A percentile compares a stretch with the other conserved stretches of the same genome.
Evolutionary conservation across 1,140 invertebrate genomes (phyloP).

Genomic region (Drosophila malerkotliana): DNA sequence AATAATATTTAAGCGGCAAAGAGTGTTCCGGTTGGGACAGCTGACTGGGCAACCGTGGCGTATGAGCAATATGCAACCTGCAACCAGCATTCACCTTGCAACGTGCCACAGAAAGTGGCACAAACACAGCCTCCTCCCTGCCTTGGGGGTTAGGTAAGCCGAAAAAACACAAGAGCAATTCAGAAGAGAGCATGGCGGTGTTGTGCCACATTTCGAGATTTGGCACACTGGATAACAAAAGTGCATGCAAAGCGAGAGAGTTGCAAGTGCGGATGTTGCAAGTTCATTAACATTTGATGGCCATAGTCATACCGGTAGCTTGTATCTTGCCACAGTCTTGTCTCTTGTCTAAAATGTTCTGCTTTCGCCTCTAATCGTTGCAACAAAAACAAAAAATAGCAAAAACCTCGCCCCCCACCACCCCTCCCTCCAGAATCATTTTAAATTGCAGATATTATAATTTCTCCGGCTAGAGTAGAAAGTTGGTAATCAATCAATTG

Average conservation of each 20-base stretch:
- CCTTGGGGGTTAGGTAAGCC: not conserved
- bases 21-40: not conserved
- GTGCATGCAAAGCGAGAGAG: not conserved
- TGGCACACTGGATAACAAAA: not conserved
- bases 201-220: not conserved
- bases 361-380: constrained; percentile 63
- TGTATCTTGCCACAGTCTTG: not conserved
- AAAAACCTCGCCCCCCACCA: not conserved
- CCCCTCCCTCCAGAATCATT: constrained; percentile 59
- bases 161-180: not conserved
- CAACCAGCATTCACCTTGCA: not conserved
- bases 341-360: constrained; percentile 56
- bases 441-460: constrained; percentile 77
- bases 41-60: constrained; percentile 18
- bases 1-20: not conserved
- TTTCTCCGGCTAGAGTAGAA: constrained; percentile 67
- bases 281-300: constrained; percentile 63
- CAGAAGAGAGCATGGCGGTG: not conserved
- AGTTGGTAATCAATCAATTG: constrained; percentile 77
- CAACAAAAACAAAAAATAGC: not conserved
- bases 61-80: constrained; percentile 23
- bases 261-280: constrained; percentile 49
- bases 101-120: not conserved
- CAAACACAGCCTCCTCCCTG: not conserved
- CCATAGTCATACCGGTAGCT: not conserved